Evolutionary conservation across 2,113 vertebrate genomes (phyloP).

Genomic region (Neodon shergylaensis): DNA sequence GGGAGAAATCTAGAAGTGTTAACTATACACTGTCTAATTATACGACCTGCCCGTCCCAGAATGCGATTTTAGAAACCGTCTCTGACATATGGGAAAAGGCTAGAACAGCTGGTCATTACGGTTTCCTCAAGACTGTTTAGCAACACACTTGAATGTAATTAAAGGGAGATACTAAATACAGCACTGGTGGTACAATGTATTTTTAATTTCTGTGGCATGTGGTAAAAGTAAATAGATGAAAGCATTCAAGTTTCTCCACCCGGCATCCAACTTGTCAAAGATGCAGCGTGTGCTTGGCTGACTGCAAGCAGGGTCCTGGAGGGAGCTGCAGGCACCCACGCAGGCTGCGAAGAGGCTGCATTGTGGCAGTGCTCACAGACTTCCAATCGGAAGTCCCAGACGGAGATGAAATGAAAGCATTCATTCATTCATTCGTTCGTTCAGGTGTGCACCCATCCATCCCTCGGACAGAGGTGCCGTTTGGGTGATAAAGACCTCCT

Average conservation of each 20-base stretch:
- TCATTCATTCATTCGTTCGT: background rate
- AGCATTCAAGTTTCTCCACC: slow-evolving; percentile 81
- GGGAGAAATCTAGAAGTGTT: slow-evolving; percentile 87
- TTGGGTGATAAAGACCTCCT: background rate
- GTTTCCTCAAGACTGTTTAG: slow-evolving; percentile 92
- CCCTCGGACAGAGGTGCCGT: background rate
- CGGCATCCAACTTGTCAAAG: slow-evolving; percentile 83
- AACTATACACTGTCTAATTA: slow-evolving; percentile 89
- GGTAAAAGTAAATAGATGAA: slow-evolving; percentile 89
- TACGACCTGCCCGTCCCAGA: slow-evolving; percentile 88
- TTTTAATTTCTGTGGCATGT: slow-evolving; percentile 90
- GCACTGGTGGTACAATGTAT: slow-evolving; percentile 88
- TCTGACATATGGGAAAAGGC: slow-evolving; percentile 91
- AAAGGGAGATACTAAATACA: slow-evolving; percentile 87
- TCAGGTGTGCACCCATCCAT: too few relatives aligned
- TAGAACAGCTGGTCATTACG: slow-evolving; percentile 92
- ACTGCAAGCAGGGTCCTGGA: slow-evolving; percentile 42
- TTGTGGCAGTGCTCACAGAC: background rate
- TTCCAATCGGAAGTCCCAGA: background rate
- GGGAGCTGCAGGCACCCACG: background rate
- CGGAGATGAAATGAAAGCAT: slow-evolving; percentile 13
- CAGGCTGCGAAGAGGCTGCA: background rate
- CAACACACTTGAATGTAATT: slow-evolving; percentile 90
- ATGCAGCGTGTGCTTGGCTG: slow-evolving; percentile 56
- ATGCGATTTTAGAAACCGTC: slow-evolving; percentile 88